Evolutionary conservation across 2,113 vertebrate genomes (phyloP).

Genomic region (Pagrus major): DNA sequence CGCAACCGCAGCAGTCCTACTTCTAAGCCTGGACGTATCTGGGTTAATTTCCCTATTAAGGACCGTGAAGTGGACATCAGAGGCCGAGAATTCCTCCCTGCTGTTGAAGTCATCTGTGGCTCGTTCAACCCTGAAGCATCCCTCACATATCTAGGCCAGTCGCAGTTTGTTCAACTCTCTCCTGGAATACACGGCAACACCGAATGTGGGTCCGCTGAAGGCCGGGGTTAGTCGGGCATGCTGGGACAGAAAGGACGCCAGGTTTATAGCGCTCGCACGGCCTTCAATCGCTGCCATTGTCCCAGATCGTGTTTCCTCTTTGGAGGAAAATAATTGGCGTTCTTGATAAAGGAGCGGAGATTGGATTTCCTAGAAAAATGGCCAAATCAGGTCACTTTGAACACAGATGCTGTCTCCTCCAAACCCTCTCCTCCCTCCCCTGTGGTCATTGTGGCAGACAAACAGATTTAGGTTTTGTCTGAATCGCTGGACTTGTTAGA

Average conservation of each 20-base stretch:
- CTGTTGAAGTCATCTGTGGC: background rate
- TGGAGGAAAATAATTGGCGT: conserved; percentile 13
- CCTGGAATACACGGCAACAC: conserved; percentile 1
- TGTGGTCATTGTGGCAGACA: background rate
- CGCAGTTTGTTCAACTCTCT: background rate
- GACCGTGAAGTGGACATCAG: conserved; percentile 30
- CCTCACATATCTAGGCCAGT: conserved; percentile 25
- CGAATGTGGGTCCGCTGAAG: background rate
- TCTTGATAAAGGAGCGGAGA: background rate
- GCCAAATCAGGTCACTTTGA: conserved; percentile 35
- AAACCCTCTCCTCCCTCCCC: background rate
- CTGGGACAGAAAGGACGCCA: background rate
- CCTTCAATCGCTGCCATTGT: background rate
- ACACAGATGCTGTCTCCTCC: background rate
- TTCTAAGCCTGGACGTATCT: background rate
- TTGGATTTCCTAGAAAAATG: conserved; percentile 18
- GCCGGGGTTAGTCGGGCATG: background rate
- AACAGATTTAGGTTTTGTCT: background rate
- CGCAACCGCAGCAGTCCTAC: background rate
- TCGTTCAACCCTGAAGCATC: conserved; percentile 3
- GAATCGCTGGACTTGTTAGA: background rate
- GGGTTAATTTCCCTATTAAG: conserved; percentile 28
- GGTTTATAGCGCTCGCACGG: background rate
- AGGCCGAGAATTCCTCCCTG: conserved; percentile 16
- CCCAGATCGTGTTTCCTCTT: background rate